Base-by-base conservation (phyloP, 2,113 vertebrate genomes). In the Osmerus eperlanus region DNA sequence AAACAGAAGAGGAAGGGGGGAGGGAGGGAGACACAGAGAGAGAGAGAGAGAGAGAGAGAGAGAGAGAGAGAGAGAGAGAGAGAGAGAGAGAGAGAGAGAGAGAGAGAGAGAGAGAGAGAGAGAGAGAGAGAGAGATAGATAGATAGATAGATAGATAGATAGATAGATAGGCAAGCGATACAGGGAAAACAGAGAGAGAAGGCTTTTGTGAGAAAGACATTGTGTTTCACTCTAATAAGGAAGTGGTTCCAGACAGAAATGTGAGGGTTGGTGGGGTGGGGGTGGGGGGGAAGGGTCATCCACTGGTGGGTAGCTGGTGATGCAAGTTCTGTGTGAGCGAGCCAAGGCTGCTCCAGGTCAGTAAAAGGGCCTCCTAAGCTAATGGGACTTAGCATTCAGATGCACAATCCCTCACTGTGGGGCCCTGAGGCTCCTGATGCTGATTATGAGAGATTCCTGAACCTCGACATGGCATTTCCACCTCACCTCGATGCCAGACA, bases 1-100 rank as follows among this genome's bases (percentile, higher is more conserved):
- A 89, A 88, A 89, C 73, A 68, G 11, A 79, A 75, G 65, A 73
- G 74, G 79, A 87, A 80, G 71, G 23, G 23, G 1, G 23, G 55
- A 41, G 61, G 59, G 62, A 65, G 54, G 15, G 21, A 60, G 51
- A 41, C 32, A 36, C 32, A 1, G 32, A 36, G 4, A 36, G 32
- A 67, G 78, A 75, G 65, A 73, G 74, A 77, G 86, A 80, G 71
- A 28, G 25, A 0, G 77, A n/a, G 55, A 41, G 61, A 55, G 62
- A 65, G 53, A 11, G 21, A 47, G 51, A 1, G 32, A 36, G 1
- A 36, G 32, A 36, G 32, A 0, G 32, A 36, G 0, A 36, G 66
- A 32, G 5, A 55, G 36, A 9, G 19, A 47, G 23, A 4, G 19
- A 21, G 14, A 53, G 53, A n/a, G n/a, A n/a, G n/a, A n/a, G n/a